Base-by-base conservation (phyloP, 2,797 vertebrate species). In the Crenichthys baileyi region DNA sequence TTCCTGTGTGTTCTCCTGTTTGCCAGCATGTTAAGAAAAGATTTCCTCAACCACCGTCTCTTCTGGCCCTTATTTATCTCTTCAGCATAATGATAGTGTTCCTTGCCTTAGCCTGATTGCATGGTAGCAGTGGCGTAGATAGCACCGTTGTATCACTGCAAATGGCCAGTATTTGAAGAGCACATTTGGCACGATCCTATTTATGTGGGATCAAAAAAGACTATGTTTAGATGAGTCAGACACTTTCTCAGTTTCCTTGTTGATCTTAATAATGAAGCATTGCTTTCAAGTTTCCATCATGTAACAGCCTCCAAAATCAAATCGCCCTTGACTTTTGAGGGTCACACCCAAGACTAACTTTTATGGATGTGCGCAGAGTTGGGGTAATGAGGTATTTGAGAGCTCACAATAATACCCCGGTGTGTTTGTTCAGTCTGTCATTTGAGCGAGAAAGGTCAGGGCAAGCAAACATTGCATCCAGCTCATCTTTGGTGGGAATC, bases 171-270 rank as follows among this genome's bases (percentile, higher is more conserved):
- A 89, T 93, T 93, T 90, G 83, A 89, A 89, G 85, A 61, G 82
- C 85, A 88, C 86, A 68, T 88, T 90, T 87, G 83, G 79, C 90
- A 80, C 87, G 81, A 87, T 89, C 90, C 92, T 88, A 91, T 93
- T 93, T 88, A 86, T 80, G 85, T 83, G 82, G 77, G 85, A 86
- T 90, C 79, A 56, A 70, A 68, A 86, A 80, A 84, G 82, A 78
- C 91, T 90, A 83, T 94, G 87, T 94, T 94, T 92, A 94, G 89
- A 90, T 92, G 91, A 91, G 81, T 91, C 92, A 92, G 89, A 51
- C 85, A 92, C 92, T 93, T 94, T 94, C 91, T 84, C 84, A 24
- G 72, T 77, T 77, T 84, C 87, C 87, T 83, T 88, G 83, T 91
- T 88, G 77, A 85, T 67, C 60, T 82, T 29, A 6, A 75, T 73